phyloP scores from a whole-genome alignment of 2,797 vertebrate genomes.

The Pseudocheirus occidentalis region DNA sequence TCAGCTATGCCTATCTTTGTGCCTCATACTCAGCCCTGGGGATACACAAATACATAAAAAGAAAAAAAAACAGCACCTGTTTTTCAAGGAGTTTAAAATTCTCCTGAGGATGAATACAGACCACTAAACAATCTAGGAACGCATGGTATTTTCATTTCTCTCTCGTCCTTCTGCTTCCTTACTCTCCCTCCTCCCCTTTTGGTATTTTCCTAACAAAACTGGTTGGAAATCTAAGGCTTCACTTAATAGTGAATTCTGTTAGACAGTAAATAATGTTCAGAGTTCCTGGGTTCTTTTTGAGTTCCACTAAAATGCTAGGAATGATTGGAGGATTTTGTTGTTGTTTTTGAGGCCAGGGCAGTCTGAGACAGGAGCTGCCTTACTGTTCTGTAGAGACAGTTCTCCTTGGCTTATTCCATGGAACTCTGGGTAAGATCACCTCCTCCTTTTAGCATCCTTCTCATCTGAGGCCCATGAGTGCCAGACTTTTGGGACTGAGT shows the following conservation, averaged over 20 bases:
- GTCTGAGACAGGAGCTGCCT: fast-evolving
- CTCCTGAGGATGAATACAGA: not conserved
- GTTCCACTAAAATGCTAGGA: not conserved
- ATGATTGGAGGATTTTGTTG: not conserved
- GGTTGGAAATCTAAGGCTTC: not conserved
- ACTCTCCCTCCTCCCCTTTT: not conserved
- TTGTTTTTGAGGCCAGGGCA: not conserved
- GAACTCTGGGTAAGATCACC: not conserved
- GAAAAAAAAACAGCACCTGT: not conserved
- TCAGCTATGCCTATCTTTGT: not conserved
- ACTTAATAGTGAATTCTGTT: conserved; percentile 15
- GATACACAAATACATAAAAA: not conserved
- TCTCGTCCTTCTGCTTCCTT: not conserved
- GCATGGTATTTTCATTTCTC: not conserved
- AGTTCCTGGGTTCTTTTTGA: not conserved
- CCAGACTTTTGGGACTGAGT: not conserved
- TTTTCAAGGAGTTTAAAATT: not conserved
- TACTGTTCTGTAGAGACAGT: not conserved
- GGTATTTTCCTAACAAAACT: not conserved
- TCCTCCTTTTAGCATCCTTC: not conserved
- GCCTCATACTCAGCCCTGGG: not conserved
- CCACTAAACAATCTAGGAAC: conserved; percentile 17
- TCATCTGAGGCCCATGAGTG: not conserved
- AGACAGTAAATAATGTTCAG: conserved; percentile 6
- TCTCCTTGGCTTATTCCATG: not conserved